Base-by-base conservation (phyloP, 2,797 vertebrate genomes). In the Phylloscopus collybita region DNA sequence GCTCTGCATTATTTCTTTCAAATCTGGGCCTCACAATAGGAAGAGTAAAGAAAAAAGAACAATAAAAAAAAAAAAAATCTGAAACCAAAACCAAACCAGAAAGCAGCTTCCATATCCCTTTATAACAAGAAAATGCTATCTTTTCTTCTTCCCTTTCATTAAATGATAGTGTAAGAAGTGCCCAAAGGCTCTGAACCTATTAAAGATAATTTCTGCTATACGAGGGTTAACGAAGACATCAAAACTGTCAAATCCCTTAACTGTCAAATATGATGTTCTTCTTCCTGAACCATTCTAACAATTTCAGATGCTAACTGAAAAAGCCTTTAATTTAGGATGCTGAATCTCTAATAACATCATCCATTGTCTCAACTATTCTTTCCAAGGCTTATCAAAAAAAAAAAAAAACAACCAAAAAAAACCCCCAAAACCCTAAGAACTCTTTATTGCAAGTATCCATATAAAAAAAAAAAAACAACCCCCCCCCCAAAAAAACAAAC, bases 191-290 rank as follows among this genome's bases (percentile, higher is more conserved):
- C 38, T 2, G 1, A 27, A 40, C 19, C 34, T n/a, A 16, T 12
- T 26, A 57, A 61, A 38, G 13, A 62, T 3, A 23, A 36, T 22
- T 80, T 81, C 64, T 75, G 21, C 51, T 66, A 44, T 0, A 80
- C 47, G 32, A 85, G 16, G 13, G 25, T 42, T 75, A 78, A 11
- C 0, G 0, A 87, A 44, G 40, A n/a, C 12, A 82, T 22, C 6
- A 49, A 36, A 81, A 64, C 18, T 60, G 34, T 62, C 69, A 88
- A 86, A 83, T 3, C 27, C 8, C 65, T 56, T 15, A 66, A 34
- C 44, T 75, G 42, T 53, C 86, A 90, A 82, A 78, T 6, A 20
- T 0, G 0, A 66, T 3, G 7, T 8, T 66, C 6, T 66, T 70
- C 65, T 26, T 79, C 47, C 42, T 34, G 16, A 64, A 38, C 25